Base-by-base conservation (phyloP, 2,113 vertebrate genomes). In the Coptodon bakossiorum region DNA sequence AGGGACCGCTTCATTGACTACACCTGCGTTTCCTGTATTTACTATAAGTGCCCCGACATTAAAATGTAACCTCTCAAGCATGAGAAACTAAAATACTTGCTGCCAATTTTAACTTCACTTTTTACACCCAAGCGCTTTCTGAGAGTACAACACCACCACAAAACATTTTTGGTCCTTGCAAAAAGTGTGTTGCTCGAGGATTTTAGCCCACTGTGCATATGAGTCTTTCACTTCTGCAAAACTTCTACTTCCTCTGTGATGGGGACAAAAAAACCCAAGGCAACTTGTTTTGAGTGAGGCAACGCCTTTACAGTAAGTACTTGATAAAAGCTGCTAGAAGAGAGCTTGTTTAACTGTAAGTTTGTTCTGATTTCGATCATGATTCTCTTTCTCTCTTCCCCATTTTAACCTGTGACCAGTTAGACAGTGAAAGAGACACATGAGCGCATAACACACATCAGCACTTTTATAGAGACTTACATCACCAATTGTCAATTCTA, bases 141-240 rank as follows among this genome's bases (percentile, higher is more conserved):
- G 43, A 84, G 61, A 63, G 5, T 5, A 14, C 43, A 29, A 45
- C 5, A 53, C 17, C 4, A 53, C 66, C 45, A 50, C 56, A 79
- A 57, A 12, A 11, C 4, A 9, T 56, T 45, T 81, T 68, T 80
- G 43, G 27, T 53, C 16, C 53, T 27, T 6, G 4, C 27, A 27
- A 56, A 24, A 12, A 5, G 68, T 40, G 50, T 57, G 76, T 54
- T 45, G 43, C 82, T 83, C 3, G 6, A 87, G 27, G 76, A 89
- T 63, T 89, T 84, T 8, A 29, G n/a, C 8, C 4, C 22, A 61
- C 9, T 53, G 31, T 16, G 24, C 19, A 29, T 63, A 17, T 31
- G 34, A 45, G 61, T 22, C 80, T 84, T 87, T 91, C 63, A 76
- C 89, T 93, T 88, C 81, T 57, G 83, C 54, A 86, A 87, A 84